These are phyloP conservation scores for Diarsia rubi DNA, from an alignment of 2,888 invertebrate genomes.

Conservation along the genomic window DNA sequence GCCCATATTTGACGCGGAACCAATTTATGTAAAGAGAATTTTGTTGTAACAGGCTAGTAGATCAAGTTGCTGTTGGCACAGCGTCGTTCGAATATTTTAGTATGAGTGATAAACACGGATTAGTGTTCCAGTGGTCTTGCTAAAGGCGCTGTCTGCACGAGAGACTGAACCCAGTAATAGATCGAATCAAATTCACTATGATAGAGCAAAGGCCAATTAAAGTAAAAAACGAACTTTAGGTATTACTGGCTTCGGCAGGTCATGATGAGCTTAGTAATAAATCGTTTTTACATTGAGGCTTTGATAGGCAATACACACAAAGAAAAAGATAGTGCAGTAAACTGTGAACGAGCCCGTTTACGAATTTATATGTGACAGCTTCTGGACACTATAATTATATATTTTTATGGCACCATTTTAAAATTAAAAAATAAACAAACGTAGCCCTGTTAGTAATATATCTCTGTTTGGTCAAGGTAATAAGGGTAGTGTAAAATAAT, in stretches of 20 bases:
- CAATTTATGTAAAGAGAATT: constrained; percentile 62
- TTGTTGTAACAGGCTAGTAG: constrained; percentile 32
- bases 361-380: background rate
- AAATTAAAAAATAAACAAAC: background rate
- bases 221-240: background rate
- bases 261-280: constrained; percentile 1
- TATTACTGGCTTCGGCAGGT: background rate
- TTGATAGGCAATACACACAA: background rate
- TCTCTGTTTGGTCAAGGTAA: constrained; percentile 2
- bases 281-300: background rate
- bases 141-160: constrained; percentile 7
- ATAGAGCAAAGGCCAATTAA: background rate
- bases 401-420: background rate
- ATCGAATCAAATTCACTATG: background rate
- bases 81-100: constrained; percentile 33
- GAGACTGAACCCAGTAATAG: background rate
- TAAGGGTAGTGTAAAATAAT: constrained; percentile 12
- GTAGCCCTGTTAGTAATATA: background rate
- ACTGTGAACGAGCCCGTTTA: background rate
- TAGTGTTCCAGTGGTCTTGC: background rate
- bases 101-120: background rate
- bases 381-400: too few species aligned
- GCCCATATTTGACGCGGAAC: constrained; percentile 59
- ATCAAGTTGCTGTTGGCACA: constrained; percentile 33
- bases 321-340: background rate